Conservation (phyloP, 2,888 invertebrate species). For the Archips crataeganus region DNA sequence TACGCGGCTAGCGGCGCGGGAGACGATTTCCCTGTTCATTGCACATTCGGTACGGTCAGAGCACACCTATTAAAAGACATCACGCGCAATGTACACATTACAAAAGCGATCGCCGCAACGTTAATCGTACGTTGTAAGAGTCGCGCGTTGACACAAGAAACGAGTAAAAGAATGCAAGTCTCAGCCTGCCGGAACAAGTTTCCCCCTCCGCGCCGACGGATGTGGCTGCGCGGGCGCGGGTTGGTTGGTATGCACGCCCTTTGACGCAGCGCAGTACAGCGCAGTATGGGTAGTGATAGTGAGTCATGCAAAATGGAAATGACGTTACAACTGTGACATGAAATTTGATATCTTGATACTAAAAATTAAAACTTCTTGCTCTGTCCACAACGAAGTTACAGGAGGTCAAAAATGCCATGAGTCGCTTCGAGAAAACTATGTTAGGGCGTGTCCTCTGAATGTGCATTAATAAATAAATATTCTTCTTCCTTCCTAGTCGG, state of each 20-base stretch:
- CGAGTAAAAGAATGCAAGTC: slow-evolving; percentile 34
- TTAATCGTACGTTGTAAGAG: too few species aligned
- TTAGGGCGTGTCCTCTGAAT: too few species aligned
- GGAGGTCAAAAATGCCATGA: too few species aligned
- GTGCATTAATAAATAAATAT: too few species aligned
- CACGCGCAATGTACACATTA: not conserved
- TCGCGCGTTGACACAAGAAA: slow-evolving; percentile 25
- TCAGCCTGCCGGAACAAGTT: slow-evolving; percentile 47
- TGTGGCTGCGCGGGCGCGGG: slow-evolving; percentile 58
- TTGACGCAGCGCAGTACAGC: slow-evolving; percentile 43
- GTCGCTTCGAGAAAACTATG: too few species aligned
- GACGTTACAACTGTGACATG: not conserved
- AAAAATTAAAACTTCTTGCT: not conserved
- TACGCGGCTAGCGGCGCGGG: too few species aligned
- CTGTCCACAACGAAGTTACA: too few species aligned
- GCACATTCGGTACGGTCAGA: too few species aligned
- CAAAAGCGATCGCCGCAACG: too few species aligned
- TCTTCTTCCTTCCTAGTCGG: too few species aligned
- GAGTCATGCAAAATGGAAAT: not conserved
- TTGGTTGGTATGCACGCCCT: slow-evolving; percentile 58
- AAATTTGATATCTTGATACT: not conserved
- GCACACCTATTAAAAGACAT: too few species aligned
- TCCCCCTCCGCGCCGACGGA: slow-evolving; percentile 51
- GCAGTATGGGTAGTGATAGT: not conserved
- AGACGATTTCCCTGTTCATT: too few species aligned